These are phyloP conservation scores for Serripes groenlandicus DNA, from an alignment of 2,888 invertebrate genomes.

Conservation along the genomic window DNA sequence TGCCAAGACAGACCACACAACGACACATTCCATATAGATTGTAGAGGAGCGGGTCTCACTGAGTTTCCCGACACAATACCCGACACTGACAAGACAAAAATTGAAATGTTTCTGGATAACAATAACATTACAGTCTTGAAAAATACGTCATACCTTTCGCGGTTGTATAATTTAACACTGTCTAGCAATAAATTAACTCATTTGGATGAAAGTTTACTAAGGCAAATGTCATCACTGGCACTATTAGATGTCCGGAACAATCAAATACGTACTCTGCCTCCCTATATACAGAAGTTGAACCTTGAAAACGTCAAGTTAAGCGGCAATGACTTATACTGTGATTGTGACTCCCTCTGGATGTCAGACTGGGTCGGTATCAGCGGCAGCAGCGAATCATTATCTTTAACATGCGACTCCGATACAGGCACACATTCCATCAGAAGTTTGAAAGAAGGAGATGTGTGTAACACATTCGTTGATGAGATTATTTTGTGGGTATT, in stretches of 20 bases:
- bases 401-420: constrained; percentile 41
- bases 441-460: constrained; percentile 16
- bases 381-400: constrained; percentile 22
- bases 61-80: constrained; percentile 60
- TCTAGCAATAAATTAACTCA: constrained; percentile 44
- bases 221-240: constrained; percentile 26
- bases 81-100: constrained; percentile 13
- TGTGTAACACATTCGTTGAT: constrained; percentile 29
- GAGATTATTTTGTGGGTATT: constrained; percentile 26
- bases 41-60: constrained; percentile 45
- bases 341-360: constrained; percentile 69
- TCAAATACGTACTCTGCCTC: constrained; percentile 41
- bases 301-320: constrained; percentile 44
- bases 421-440: constrained; percentile 9
- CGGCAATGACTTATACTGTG: constrained; percentile 64
- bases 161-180: constrained; percentile 60
- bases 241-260: constrained; percentile 43
- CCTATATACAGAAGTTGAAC: constrained; percentile 48
- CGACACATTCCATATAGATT: constrained; percentile 60
- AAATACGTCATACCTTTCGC: constrained; percentile 37
- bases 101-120: constrained; percentile 59
- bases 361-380: constrained; percentile 62
- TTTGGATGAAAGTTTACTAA: constrained; percentile 47
- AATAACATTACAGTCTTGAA: constrained; percentile 51
- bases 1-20: constrained; percentile 69